phyloP scores from a whole-genome alignment of 2,888 invertebrate genomes.

The Eilema depressum region DNA sequence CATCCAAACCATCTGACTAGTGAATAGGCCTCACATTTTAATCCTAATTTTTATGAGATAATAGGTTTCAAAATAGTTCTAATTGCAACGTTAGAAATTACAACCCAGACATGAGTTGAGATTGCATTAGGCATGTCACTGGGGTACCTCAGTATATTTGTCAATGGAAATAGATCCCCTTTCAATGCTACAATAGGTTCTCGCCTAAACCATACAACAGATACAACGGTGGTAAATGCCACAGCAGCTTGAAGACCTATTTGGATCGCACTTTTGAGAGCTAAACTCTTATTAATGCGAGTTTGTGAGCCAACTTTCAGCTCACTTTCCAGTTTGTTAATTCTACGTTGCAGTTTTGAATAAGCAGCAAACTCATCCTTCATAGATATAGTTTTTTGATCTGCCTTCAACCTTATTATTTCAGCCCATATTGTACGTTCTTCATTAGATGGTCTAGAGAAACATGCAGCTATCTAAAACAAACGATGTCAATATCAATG shows the following conservation, averaged over 20 bases:
- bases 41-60: conserved; percentile 51
- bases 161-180: conserved; percentile 76
- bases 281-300: conserved; percentile 72
- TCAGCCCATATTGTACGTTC: conserved; percentile 77
- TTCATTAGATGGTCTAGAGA: conserved; percentile 75
- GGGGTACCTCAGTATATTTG: conserved; percentile 75
- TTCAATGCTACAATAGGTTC: conserved; percentile 78
- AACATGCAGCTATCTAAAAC: conserved; percentile 83
- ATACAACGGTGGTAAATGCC: conserved; percentile 67
- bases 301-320: conserved; percentile 76
- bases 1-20: background rate
- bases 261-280: conserved; percentile 74
- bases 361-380: conserved; percentile 88
- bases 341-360: conserved; percentile 87
- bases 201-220: conserved; percentile 77
- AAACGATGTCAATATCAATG: conserved; percentile 7
- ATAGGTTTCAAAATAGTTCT: conserved; percentile 77
- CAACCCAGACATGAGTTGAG: conserved; percentile 80
- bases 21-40: background rate
- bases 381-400: conserved; percentile 84
- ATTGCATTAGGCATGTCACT: conserved; percentile 78
- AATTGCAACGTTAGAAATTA: conserved; percentile 79
- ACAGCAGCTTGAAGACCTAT: conserved; percentile 70
- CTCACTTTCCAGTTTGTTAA: conserved; percentile 83
- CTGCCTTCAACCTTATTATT: conserved; percentile 74